Evolutionary conservation across 2,113 vertebrate species (phyloP).

Genomic region (Pseudorectes ferrugineus): DNA sequence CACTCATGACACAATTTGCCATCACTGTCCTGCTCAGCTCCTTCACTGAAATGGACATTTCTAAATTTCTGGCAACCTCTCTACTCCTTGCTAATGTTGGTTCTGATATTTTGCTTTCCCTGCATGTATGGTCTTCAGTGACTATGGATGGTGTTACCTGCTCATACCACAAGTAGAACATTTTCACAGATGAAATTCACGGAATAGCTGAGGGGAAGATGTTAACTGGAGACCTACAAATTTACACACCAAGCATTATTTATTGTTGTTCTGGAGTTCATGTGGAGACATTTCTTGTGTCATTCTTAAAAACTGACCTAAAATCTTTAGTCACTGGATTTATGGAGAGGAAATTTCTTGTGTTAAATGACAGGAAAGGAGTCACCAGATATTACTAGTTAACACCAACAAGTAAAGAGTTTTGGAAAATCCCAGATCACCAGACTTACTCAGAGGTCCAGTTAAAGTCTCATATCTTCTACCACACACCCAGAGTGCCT

Average conservation of each 20-base stretch:
- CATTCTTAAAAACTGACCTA: not conserved
- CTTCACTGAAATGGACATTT: not conserved
- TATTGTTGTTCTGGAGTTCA: not conserved
- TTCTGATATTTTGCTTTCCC: not conserved
- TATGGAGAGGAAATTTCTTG: not conserved
- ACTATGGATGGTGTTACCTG: not conserved
- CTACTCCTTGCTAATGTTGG: not conserved
- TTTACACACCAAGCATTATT: not conserved
- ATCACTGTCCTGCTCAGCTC: not conserved
- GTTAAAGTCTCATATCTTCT: not conserved
- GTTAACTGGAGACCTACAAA: not conserved
- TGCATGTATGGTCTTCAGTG: not conserved
- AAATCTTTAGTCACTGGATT: not conserved
- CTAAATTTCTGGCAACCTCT: not conserved
- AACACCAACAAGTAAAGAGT: not conserved
- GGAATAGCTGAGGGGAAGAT: not conserved
- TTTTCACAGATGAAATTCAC: not conserved
- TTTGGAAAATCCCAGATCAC: not conserved
- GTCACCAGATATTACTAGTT: not conserved
- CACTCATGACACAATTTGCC: not conserved
- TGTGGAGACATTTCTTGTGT: not conserved
- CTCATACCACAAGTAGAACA: not conserved
- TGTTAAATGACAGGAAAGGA: not conserved
- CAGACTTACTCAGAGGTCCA: not conserved
- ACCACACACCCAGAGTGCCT: not conserved